These are phyloP conservation scores for Lerema accius DNA, from an alignment of 1,140 invertebrate genomes.

Conservation along the genomic window DNA sequence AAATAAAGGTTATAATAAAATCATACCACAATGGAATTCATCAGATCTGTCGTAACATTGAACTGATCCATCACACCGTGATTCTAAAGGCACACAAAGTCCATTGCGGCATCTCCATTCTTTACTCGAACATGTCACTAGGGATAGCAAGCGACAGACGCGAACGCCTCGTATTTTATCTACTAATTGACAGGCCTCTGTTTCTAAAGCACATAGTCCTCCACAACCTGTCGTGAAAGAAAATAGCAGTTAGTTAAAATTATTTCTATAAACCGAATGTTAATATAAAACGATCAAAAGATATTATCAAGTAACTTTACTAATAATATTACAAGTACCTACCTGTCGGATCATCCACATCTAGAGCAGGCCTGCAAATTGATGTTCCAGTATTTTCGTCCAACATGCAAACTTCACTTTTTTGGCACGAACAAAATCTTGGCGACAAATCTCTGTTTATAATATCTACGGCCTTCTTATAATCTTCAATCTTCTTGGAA, in stretches of 20 bases:
- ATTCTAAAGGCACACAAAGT: constrained; percentile 86
- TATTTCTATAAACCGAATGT: neutral
- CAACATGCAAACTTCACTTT: constrained; percentile 86
- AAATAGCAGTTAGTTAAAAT: neutral
- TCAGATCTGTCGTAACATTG: constrained; percentile 92
- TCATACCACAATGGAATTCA: constrained; percentile 89
- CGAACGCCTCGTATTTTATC: constrained; percentile 79
- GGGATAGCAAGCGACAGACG: constrained; percentile 74
- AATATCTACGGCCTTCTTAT: constrained; percentile 57
- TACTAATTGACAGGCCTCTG: constrained; percentile 88
- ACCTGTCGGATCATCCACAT: constrained; percentile 87
- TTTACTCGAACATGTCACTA: constrained; percentile 80
- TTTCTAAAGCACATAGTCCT: constrained; percentile 87
- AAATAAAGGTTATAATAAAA: constrained; percentile 12
- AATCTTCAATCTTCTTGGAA: constrained; percentile 46
- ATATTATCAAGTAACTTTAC: neutral
- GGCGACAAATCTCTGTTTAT: constrained; percentile 63
- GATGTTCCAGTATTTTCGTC: constrained; percentile 84
- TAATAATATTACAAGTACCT: constrained; percentile 25
- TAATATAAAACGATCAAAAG: neutral
- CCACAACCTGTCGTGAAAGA: constrained; percentile 84
- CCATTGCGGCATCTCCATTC: constrained; percentile 89
- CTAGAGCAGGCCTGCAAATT: constrained; percentile 83
- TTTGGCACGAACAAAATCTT: constrained; percentile 80
- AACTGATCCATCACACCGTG: constrained; percentile 89